Evolutionary conservation across 2,888 invertebrate genomes (phyloP), one percentile per base, ranked within the genome.

Genomic region (Hyles lineata): DNA sequence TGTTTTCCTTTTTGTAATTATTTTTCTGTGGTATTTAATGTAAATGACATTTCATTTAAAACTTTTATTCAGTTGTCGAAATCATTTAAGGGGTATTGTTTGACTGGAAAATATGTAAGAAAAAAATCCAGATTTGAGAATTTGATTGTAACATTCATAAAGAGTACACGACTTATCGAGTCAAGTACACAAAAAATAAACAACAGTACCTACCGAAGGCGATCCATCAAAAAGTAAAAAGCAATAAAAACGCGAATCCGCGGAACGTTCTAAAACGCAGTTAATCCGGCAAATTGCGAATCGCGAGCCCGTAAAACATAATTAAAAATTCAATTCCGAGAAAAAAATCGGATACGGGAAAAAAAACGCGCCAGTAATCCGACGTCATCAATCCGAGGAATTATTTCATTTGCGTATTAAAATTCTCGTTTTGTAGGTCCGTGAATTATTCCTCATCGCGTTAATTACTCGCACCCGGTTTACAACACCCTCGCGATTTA

Each of bases 371-470:
- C 82, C 87, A 85, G 89, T 84, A 88, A 88, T 89, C 88, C 90
- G 85, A 78, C 88, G 90, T 92, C 94, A 94, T 94, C 94, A 93
- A 94, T 94, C 92, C 90, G 89, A 90, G 87, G 89, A 90, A 91
- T 93, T 94, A 93, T 94, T 94, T 93, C 93, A 93, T 94, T 94
- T 93, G 90, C 89, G 92, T 92, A 93, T 94, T 94, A 94, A 93
- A 93, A 90, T 92, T 89, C 91, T 90, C 92, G 92, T 93, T 93
- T 92, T 93, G 93, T 91, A 90, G 90, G 90, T 88, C 86, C 86
- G 85, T 93, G 91, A 93, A 92, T 92, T 92, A 94, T 93, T 90
- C 84, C 88, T 82, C 87, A 85, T 85, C 85, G 89, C 84, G 90
- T 94, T 94, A 92, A 94, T 94, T 93, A 92, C 90, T 85, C 81